Evolutionary conservation across 2,113 vertebrate genomes (phyloP), one percentile per base, ranked within the genome.

Genomic region (Saccopteryx leptura): DNA sequence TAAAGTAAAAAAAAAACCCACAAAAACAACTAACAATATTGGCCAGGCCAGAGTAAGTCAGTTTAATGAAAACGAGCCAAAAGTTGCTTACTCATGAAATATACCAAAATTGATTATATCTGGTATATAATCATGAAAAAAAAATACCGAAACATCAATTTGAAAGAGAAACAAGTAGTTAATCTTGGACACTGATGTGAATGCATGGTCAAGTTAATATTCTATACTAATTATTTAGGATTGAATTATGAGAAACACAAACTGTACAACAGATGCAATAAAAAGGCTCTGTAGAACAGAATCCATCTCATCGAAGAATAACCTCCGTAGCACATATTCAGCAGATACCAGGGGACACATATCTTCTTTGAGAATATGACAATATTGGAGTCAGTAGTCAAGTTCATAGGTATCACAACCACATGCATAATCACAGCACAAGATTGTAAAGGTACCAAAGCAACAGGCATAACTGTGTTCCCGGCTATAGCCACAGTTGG

Each of bases 41-140:
- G 46, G 24, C 12, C 75, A 72, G 1, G 0, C 11, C 17, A 69
- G 6, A 33, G 13, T 76, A 69, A 39, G 39, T 39, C 39, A 68
- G 9, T 68, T 72, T 90, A 80, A 86, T 52, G 14, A 91, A 96
- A 92, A 50, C 26, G 13, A 85, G 66, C 54, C 56, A 66, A 50
- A 33, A 66, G 3, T 14, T 88, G 4, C 8, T 17, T 82, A 54
- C 31, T 61, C 23, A 17, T 48, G n/a, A 75, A 93, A 15, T 39
- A 86, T 18, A 1, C 9, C 1, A 12, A 72, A 50, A 60, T 54
- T 48, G 7, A 65, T 65, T 63, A 39, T 81, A n/a, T 9, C 7
- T 48, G 18, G 9, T 81, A 19, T 66, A n/a, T 58, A 89, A 92
- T 87, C 78, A 60, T n/a, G 21, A 52, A 88, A 81, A 71, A 39